Evolutionary conservation across 2,888 invertebrate genomes (phyloP), one percentile per base, ranked within the genome.

Genomic region (Phaonia tiefii): DNA sequence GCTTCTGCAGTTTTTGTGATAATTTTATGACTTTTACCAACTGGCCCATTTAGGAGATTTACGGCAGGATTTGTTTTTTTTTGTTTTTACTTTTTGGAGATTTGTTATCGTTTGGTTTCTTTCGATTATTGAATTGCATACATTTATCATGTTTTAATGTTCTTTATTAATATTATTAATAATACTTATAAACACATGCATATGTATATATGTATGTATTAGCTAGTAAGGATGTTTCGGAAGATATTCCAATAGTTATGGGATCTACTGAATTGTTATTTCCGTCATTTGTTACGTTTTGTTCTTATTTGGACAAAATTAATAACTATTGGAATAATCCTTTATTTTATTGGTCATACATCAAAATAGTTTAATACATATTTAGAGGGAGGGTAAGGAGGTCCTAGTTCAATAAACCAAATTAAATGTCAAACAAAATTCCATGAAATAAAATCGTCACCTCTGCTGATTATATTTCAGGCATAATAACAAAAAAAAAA

Each of bases 1-100:
- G 65, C 75, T 66, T 71, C 22, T 60, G 51, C 37, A 26, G 22
- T 63, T 51, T 56, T 70, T 76, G 74, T 84, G 79, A 71, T 79
- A 79, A 82, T 78, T 78, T 79, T 80, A 80, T 82, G 84, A 84
- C 82, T 84, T 84, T 83, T 83, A 72, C 84, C 84, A 84, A 85
- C 84, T 84, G 85, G 84, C 73, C 85, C 79, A 83, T 84, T 85
- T 83, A 73, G 71, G 56, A 66, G 79, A 74, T 73, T 76, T 66
- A 63, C 37, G 67, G 17, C 37, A 7, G 31, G 3, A 31, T 5
- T 31, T 31, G n/a, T n/a, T 31, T 31, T 31, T 31, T 31, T 3
- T 31, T 31, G 31, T 8, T 25, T 39, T 20, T 11, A 39, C 17
- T 54, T 54, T 56, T 13, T 17, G 2, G 46, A 31, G 0, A 22